Conservation (phyloP, 1,140 invertebrate genomes). For the Wiebesia pumilae region DNA sequence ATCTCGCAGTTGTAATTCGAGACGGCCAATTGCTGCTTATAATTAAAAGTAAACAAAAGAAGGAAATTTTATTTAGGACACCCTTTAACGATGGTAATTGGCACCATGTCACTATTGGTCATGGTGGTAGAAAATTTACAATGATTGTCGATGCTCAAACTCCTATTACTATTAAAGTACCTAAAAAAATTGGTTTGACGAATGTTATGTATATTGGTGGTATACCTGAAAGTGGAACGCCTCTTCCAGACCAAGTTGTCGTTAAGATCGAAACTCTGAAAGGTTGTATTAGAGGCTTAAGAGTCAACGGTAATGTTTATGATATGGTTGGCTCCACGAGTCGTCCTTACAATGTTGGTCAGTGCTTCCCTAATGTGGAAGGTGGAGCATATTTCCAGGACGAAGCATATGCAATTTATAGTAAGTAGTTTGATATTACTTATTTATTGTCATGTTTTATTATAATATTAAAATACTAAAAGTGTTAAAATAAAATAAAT, state of each 20-base stretch:
- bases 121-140: conserved; percentile 79
- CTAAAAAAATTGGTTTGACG: conserved; percentile 81
- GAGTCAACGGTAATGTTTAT: conserved; percentile 83
- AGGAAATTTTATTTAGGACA: conserved; percentile 78
- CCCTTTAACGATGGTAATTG: conserved; percentile 88
- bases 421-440: conserved; percentile 75
- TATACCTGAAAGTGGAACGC: conserved; percentile 78
- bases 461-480: background rate
- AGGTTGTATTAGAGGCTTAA: conserved; percentile 87
- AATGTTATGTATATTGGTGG: conserved; percentile 88
- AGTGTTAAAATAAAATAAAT: no score
- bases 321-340: conserved; percentile 84
- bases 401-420: conserved; percentile 87
- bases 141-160: conserved; percentile 82
- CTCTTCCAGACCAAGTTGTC: conserved; percentile 76
- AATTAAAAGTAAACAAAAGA: conserved; percentile 80
- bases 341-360: conserved; percentile 83
- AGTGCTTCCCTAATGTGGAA: conserved; percentile 91
- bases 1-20: conserved; percentile 82
- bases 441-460: background rate
- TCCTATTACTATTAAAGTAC: conserved; percentile 79
- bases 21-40: conserved; percentile 83
- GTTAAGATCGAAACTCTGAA: conserved; percentile 84
- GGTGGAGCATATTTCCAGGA: conserved; percentile 90
- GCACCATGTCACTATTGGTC: conserved; percentile 83